Percentiles rank a stretch among this genome's conserved stretches.
phyloP scores from a whole-genome alignment of 2,113 vertebrate species.

The Corythornis cristatus region DNA sequence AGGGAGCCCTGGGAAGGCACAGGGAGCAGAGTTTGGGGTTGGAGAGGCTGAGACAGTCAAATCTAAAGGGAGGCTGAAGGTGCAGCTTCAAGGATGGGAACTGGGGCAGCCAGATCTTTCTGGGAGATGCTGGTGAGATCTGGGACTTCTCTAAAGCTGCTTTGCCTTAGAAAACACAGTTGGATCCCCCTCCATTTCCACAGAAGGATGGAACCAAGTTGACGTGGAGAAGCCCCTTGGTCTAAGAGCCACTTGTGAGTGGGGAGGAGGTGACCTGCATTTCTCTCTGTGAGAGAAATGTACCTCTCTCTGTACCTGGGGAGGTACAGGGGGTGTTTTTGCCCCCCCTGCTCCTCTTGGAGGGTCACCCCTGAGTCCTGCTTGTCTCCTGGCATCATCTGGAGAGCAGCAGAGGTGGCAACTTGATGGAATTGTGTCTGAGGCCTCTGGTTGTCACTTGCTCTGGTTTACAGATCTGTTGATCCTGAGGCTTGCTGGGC shows the following conservation, averaged over 20 bases:
- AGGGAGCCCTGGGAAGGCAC: too few species aligned
- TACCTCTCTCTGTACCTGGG: neutral
- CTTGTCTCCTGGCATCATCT: rapidly evolving
- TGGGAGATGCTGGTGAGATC: neutral
- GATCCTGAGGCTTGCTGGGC: rapidly evolving
- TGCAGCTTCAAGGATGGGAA: neutral
- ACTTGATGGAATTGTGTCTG: rapidly evolving
- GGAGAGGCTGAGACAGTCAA: neutral
- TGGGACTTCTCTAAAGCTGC: neutral
- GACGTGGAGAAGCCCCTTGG: neutral
- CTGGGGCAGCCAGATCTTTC: neutral
- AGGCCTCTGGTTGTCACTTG: neutral
- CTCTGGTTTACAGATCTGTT: rapidly evolving
- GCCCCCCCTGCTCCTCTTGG: neutral
- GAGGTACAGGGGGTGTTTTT: neutral
- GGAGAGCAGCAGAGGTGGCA: rapidly evolving
- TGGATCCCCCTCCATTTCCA: neutral
- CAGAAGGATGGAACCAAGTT: neutral
- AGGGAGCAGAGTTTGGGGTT: neutral
- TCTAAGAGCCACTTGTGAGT: neutral
- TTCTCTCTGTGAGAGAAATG: too few species aligned
- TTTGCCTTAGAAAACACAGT: neutral
- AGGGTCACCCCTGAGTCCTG: rapidly evolving
- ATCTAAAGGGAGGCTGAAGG: neutral
- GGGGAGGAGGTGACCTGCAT: neutral